A percentile compares a stretch with the other conserved stretches of the same genome.
Evolutionary conservation across 1,140 invertebrate genomes (phyloP).

Genomic region (Listronotus bonariensis): DNA sequence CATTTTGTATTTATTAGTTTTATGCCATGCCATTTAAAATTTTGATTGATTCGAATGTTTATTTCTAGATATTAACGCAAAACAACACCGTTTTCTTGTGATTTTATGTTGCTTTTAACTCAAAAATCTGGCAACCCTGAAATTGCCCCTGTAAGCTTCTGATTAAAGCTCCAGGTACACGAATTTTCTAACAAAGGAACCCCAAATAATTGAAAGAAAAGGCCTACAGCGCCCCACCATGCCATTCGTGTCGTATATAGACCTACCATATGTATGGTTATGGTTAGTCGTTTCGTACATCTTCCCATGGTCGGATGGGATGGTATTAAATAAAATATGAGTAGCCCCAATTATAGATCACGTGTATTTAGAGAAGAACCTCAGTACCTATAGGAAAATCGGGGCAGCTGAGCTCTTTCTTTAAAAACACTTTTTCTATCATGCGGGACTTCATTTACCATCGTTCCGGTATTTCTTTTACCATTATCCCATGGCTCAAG

Average conservation of each 20-base stretch:
- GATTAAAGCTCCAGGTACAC: slow-evolving; percentile 25
- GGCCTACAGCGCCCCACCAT: slow-evolving; percentile 17
- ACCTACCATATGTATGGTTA: slow-evolving; percentile 22
- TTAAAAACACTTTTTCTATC: too few relatives aligned
- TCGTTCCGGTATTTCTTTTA: slow-evolving; percentile 16
- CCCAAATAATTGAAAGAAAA: slow-evolving; percentile 25
- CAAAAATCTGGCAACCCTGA: slow-evolving; percentile 17
- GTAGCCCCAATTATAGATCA: too few relatives aligned
- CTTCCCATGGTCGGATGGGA: slow-evolving; percentile 15
- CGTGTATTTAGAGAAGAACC: too few relatives aligned
- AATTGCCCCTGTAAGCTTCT: not conserved
- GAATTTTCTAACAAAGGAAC: slow-evolving; percentile 27
- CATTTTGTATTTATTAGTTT: too few relatives aligned
- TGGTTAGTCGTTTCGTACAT: slow-evolving; percentile 16
- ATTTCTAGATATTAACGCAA: too few relatives aligned
- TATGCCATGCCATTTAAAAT: too few relatives aligned
- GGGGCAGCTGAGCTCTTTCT: too few relatives aligned
- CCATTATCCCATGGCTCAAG: slow-evolving; percentile 5
- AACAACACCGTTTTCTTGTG: too few relatives aligned
- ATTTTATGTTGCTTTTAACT: not conserved
- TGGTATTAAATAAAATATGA: not conserved
- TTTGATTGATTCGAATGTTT: too few relatives aligned
- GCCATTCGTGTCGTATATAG: slow-evolving; percentile 23
- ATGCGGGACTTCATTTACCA: slow-evolving; percentile 4
- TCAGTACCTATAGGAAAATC: too few relatives aligned